Conservation (phyloP, 2,113 vertebrate genomes). For the Morone saxatilis region DNA sequence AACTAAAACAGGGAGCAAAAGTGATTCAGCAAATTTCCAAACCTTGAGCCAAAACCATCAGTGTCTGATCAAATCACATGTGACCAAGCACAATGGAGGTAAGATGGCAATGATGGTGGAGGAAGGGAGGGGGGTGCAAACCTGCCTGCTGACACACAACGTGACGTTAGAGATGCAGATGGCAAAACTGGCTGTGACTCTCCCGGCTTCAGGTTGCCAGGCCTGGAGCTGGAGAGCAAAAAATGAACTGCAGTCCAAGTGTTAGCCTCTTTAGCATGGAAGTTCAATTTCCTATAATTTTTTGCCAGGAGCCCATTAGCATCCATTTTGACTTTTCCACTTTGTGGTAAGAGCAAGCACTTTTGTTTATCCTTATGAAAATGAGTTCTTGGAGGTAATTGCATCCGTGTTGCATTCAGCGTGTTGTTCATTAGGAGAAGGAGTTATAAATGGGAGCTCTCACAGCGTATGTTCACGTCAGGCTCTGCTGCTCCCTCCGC, state of each 20-base stretch:
- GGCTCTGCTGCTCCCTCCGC: slow-evolving; percentile 78
- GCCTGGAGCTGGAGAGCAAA: slow-evolving; percentile 31
- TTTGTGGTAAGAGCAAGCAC: slow-evolving; percentile 59
- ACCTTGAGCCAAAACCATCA: background rate
- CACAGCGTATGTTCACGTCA: slow-evolving; percentile 80
- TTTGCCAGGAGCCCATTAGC: slow-evolving; percentile 65
- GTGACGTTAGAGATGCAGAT: slow-evolving; percentile 71
- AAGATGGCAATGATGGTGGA: slow-evolving; percentile 10
- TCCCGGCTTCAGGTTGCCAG: slow-evolving; percentile 51
- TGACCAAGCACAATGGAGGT: slow-evolving; percentile 9
- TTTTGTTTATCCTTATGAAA: slow-evolving; percentile 75
- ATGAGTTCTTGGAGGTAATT: slow-evolving; percentile 75
- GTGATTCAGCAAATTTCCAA: slow-evolving; percentile 8
- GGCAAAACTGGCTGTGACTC: slow-evolving; percentile 67
- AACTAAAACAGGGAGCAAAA: background rate
- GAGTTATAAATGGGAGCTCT: slow-evolving; percentile 81
- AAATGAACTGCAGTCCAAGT: slow-evolving; percentile 47
- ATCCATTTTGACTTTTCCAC: slow-evolving; percentile 65
- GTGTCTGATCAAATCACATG: slow-evolving; percentile 25
- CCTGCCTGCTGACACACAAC: slow-evolving; percentile 56
- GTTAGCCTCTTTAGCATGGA: slow-evolving; percentile 48
- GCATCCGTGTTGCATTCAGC: slow-evolving; percentile 67
- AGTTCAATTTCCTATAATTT: slow-evolving; percentile 55
- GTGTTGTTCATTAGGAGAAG: slow-evolving; percentile 78
- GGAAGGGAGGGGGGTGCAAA: slow-evolving; percentile 33